phyloP scores from a whole-genome alignment of 2,797 vertebrate genomes.

The Cephalopachus bancanus region DNA sequence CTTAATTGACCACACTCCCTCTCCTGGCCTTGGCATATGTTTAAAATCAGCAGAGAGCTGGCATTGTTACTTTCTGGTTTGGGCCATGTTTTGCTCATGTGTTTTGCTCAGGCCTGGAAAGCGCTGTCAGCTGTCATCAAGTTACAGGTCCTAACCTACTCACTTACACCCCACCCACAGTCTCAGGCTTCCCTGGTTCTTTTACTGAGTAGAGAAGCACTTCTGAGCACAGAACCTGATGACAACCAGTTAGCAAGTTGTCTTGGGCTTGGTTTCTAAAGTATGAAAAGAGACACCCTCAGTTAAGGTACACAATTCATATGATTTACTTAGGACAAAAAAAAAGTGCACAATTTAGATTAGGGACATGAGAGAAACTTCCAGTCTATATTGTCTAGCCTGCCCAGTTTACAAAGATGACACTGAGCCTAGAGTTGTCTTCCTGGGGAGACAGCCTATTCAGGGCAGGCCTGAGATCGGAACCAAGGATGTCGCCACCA shows the following conservation, averaged over 20 bases:
- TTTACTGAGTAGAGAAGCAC: slow-evolving; percentile 4
- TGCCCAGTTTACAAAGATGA: neutral
- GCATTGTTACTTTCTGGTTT: neutral
- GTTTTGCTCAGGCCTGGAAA: neutral
- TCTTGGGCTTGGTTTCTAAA: slow-evolving; percentile 34
- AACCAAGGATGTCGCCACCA: neutral
- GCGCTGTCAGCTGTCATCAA: neutral
- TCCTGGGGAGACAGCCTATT: neutral
- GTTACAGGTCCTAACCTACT: slow-evolving; percentile 1
- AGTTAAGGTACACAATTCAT: neutral
- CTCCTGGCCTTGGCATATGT: neutral
- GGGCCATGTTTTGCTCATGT: neutral
- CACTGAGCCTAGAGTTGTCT: neutral
- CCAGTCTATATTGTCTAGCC: neutral
- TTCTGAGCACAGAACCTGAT: slow-evolving; percentile 56
- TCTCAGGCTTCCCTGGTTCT: slow-evolving; percentile 30
- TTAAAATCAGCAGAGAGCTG: neutral
- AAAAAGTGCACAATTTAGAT: neutral
- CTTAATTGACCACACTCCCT: neutral
- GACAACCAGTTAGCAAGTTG: slow-evolving; percentile 53
- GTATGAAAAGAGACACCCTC: neutral
- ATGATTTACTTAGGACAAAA: no score
- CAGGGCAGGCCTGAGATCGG: neutral
- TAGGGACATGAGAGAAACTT: neutral
- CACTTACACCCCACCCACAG: neutral